phyloP scores from a whole-genome alignment of 2,797 vertebrate genomes.

The Tokudaia muenninki region DNA sequence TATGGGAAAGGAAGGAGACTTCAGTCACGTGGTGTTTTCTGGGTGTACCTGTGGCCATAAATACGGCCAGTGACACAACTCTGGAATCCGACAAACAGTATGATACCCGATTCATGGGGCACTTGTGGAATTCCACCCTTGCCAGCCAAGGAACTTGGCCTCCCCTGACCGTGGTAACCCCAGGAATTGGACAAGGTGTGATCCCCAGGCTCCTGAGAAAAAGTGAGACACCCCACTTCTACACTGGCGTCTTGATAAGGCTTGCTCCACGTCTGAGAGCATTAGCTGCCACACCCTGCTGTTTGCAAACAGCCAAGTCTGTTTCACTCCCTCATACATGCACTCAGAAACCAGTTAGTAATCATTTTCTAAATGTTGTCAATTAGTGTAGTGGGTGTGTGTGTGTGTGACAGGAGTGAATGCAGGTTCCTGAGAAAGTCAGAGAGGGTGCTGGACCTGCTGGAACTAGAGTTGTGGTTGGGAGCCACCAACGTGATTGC shows the following conservation, averaged over 20 bases:
- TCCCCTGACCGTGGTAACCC: neutral
- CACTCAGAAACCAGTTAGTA: conserved; percentile 78
- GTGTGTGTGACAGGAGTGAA: neutral
- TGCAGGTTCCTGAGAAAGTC: too few species aligned
- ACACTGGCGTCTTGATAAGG: neutral
- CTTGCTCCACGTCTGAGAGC: conserved; percentile 82
- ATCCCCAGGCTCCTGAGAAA: neutral
- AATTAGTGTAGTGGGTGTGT: neutral
- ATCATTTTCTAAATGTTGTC: neutral
- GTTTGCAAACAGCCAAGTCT: conserved; percentile 76
- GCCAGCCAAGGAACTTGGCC: neutral
- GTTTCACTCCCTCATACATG: conserved; percentile 79
- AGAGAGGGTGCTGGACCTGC: neutral
- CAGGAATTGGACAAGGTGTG: neutral
- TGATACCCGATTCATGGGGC: too few species aligned
- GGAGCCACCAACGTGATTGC: too few species aligned
- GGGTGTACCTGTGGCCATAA: neutral
- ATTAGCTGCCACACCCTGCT: neutral
- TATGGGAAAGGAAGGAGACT: neutral
- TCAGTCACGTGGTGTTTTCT: neutral
- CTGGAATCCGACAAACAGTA: neutral
- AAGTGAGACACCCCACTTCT: too few species aligned
- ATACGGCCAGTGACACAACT: neutral
- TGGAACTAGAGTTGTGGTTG: neutral
- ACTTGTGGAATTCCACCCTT: neutral